A percentile compares a stretch with the other conserved stretches of the same genome.
Evolutionary conservation across 1,140 invertebrate genomes (phyloP).

Genomic region (Habropoda laboriosa): DNA sequence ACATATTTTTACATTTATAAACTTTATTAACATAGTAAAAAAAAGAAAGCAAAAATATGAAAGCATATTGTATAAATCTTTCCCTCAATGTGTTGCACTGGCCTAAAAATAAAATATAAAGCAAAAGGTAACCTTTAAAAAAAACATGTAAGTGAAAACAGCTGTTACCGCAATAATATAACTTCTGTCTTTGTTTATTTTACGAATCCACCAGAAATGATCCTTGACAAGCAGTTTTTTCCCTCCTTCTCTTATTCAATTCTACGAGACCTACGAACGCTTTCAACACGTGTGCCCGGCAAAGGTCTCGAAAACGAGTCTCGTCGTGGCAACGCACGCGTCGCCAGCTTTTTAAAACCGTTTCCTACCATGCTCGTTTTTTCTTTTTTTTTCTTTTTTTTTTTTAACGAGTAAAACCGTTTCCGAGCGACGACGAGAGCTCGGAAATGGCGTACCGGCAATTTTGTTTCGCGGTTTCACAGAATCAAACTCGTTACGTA

Average conservation of each 20-base stretch:
- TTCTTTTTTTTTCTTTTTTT: not conserved
- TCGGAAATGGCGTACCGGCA: not conserved
- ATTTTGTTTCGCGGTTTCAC: not conserved
- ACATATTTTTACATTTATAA: too few relatives aligned
- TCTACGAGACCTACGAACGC: not conserved
- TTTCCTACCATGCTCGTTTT: not conserved
- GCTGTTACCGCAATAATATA: too few relatives aligned
- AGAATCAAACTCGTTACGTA: constrained; percentile 8
- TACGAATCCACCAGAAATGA: not conserved
- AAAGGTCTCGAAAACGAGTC: not conserved
- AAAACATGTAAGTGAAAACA: too few relatives aligned
- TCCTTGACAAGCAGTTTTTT: not conserved
- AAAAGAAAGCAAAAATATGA: too few relatives aligned
- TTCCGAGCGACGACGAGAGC: not conserved
- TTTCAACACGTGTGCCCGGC: not conserved
- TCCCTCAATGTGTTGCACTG: too few relatives aligned
- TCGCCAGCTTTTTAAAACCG: not conserved
- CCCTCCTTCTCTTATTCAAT: not conserved
- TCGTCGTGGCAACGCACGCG: not conserved
- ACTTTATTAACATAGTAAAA: too few relatives aligned
- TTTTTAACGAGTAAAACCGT: not conserved
- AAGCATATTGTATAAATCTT: too few relatives aligned
- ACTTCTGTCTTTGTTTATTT: too few relatives aligned
- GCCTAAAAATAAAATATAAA: too few relatives aligned
- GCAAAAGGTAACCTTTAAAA: too few relatives aligned